Evolutionary conservation across 2,797 vertebrate genomes (phyloP).

Genomic region (Zenarchopterus dispar): DNA sequence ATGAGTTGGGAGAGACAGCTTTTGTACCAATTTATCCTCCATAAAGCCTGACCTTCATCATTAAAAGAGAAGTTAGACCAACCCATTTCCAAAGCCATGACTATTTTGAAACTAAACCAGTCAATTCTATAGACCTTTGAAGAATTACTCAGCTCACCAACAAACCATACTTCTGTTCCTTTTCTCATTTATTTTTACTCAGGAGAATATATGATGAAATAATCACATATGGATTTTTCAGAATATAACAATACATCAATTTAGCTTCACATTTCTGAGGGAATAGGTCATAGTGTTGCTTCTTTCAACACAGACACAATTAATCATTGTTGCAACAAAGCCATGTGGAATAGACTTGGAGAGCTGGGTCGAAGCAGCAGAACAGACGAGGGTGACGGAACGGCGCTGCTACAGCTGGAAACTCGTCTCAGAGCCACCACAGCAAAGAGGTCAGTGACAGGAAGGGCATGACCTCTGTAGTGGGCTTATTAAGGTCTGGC

Average conservation of each 20-base stretch:
- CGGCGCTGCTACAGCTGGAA: constrained; percentile 33
- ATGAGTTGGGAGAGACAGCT: constrained; percentile 46
- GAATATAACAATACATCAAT: constrained; percentile 15
- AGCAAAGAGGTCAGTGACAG: constrained; percentile 56
- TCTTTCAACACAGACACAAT: constrained; percentile 59
- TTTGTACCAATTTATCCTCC: constrained; percentile 48
- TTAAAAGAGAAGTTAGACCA: constrained; percentile 49
- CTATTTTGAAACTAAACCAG: constrained; percentile 30
- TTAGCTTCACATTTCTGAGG: constrained; percentile 18
- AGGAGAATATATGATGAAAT: constrained; percentile 15
- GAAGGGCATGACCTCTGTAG: constrained; percentile 50
- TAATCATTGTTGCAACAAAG: constrained; percentile 56
- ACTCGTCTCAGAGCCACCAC: constrained; percentile 25
- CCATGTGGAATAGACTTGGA: constrained; percentile 36
- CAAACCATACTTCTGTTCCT: constrained; percentile 2
- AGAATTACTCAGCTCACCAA: constrained; percentile 21
- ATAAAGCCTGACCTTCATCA: constrained; percentile 59
- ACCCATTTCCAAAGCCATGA: constrained; percentile 38
- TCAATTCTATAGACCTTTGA: constrained; percentile 27
- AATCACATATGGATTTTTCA: constrained; percentile 20
- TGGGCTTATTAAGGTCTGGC: constrained; percentile 61
- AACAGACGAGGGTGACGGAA: constrained; percentile 46
- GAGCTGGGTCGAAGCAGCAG: constrained; percentile 48
- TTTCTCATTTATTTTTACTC: constrained; percentile 11
- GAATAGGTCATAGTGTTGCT: constrained; percentile 36